Conservation (phyloP, 1,140 invertebrate species). For the roundworm (Caenorhabditis elegans) region WBcel235 BX284605.5:9961001-9961500, state of each 20-base stretch:
- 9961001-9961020: slow-evolving; percentile 13
- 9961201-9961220: background rate
- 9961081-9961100: background rate
- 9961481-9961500: background rate
- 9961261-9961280: too few species aligned
- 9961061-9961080: background rate
- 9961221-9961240: background rate
- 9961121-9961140: background rate
- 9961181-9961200: background rate
- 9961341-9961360: background rate
- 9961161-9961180: background rate
- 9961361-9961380: background rate
- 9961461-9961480: background rate
- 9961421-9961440: background rate
- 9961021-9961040: too few species aligned
- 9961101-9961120: background rate
- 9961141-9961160: background rate
- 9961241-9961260: background rate
- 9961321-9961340: background rate
- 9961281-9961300: too few species aligned
- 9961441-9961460: background rate
- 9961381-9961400: background rate
- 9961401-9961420: background rate
- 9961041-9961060: background rate
- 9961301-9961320: too few species aligned